Conservation (phyloP, 2,797 vertebrate species). For the Pangasius macronema region DNA sequence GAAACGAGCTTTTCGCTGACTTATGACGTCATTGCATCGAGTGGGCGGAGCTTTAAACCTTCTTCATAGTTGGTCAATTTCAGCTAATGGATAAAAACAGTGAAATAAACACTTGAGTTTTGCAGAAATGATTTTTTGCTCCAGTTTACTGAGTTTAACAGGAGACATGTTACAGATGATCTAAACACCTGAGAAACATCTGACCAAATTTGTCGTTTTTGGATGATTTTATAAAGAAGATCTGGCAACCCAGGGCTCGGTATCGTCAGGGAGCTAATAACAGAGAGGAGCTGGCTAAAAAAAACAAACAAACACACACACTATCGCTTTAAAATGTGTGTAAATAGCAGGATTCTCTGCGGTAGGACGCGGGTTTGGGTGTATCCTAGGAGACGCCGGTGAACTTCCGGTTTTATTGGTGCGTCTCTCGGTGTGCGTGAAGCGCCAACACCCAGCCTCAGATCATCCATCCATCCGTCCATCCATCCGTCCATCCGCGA, state of each 20-base stretch:
- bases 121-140: background rate
- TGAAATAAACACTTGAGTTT: background rate
- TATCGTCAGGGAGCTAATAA: background rate
- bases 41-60: background rate
- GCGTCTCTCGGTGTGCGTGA: slow-evolving; percentile 4
- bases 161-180: background rate
- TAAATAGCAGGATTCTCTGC: background rate
- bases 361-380: background rate
- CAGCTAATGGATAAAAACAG: background rate
- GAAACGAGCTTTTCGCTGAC: background rate
- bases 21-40: background rate
- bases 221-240: background rate
- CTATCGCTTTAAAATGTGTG: background rate
- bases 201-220: background rate
- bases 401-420: slow-evolving; percentile 3
- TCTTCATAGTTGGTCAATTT: background rate
- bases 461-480: too few relatives aligned
- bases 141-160: background rate
- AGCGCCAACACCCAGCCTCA: background rate
- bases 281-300: background rate
- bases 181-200: background rate
- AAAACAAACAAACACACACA: background rate
- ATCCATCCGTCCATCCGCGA: slow-evolving; percentile 12
- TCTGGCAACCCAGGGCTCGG: background rate
- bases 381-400: background rate